Evolutionary conservation across 2,113 vertebrate species (phyloP).

Genomic region (Phrynosoma blainvillii): DNA sequence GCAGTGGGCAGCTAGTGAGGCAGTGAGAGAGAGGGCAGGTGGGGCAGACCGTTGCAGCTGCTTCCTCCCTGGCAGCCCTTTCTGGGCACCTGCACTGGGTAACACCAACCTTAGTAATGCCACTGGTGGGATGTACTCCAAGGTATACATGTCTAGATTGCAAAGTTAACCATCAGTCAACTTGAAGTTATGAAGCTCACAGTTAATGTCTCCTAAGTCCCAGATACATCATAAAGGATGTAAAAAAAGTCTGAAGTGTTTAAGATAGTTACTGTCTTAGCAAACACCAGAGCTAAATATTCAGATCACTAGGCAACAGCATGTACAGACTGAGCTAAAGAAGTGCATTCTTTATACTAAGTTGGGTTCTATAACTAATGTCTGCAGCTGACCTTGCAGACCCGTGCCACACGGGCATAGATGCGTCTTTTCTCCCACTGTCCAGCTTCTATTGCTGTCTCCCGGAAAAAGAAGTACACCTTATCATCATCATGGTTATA

Average conservation of each 20-base stretch:
- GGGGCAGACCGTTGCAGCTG: too few relatives aligned
- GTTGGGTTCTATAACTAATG: neutral
- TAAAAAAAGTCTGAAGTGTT: neutral
- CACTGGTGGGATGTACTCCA: neutral
- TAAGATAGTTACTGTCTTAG: neutral
- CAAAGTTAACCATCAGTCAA: neutral
- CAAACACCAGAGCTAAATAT: neutral
- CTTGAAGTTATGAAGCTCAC: neutral
- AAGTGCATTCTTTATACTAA: neutral
- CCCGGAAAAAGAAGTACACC: constrained; percentile 88
- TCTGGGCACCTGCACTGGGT: too few relatives aligned
- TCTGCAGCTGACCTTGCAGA: constrained; percentile 83
- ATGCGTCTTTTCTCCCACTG: constrained; percentile 80
- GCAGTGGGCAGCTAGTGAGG: too few relatives aligned
- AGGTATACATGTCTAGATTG: neutral
- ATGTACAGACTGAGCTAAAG: neutral
- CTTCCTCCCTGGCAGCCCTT: too few relatives aligned
- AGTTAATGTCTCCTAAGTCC: neutral
- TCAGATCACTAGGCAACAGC: neutral
- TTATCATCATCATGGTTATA: constrained; percentile 85
- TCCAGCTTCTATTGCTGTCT: constrained; percentile 80
- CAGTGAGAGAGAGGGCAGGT: too few relatives aligned
- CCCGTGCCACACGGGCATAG: constrained; percentile 85
- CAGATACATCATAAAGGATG: neutral
- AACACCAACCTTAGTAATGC: too few relatives aligned